A percentile compares a stretch with the other conserved stretches of the same genome.
Evolutionary conservation across 2,113 vertebrate genomes (phyloP).

Genomic region (Toxotes chatareus): DNA sequence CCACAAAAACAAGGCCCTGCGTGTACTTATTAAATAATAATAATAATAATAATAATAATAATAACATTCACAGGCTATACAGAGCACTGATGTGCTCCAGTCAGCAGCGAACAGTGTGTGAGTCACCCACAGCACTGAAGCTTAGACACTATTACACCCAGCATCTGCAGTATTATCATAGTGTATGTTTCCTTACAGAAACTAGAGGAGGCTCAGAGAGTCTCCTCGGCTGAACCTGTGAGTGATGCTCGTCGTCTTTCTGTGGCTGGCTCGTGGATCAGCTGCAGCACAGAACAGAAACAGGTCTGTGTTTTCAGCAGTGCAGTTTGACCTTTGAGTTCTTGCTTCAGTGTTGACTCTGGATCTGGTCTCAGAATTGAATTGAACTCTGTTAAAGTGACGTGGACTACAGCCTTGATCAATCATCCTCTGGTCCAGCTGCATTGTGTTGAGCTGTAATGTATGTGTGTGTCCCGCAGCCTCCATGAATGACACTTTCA

Average conservation of each 20-base stretch:
- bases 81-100: not conserved
- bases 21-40: not conserved
- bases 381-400: not conserved
- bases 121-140: not conserved
- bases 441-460: constrained; percentile 3
- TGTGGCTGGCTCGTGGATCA: not conserved
- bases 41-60: not conserved
- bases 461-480: not conserved
- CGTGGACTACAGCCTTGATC: not conserved
- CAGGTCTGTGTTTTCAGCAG: not conserved
- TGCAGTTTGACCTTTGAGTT: not conserved
- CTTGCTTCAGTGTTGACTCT: not conserved
- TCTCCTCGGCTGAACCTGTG: too few relatives aligned
- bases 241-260: too few relatives aligned
- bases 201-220: too few relatives aligned
- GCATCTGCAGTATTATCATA: not conserved
- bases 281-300: not conserved
- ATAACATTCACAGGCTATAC: not conserved
- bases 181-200: not conserved
- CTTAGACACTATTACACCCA: not conserved
- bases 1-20: not conserved
- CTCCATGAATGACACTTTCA: constrained; percentile 33
- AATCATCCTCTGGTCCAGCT: not conserved
- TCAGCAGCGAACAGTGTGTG: not conserved
- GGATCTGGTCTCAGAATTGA: not conserved